Conservation (phyloP, 1,140 invertebrate species). For the Calephelis virginiensis region DNA sequence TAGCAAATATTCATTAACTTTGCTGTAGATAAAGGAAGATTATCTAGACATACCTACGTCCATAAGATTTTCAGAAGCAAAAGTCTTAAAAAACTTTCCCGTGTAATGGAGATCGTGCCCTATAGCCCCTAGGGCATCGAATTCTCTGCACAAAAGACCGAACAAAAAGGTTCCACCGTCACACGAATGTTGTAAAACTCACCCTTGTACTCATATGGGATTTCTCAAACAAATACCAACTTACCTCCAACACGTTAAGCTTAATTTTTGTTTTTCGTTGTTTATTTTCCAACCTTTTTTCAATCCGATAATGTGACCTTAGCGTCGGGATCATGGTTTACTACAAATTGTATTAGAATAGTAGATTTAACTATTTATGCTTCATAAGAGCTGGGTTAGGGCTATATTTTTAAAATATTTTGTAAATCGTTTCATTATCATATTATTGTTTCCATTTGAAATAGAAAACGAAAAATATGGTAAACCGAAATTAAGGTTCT, state of each 20-base stretch:
- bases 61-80: constrained; percentile 22
- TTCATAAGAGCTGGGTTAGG: constrained; percentile 31
- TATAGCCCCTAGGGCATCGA: constrained; percentile 61
- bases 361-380: constrained; percentile 74
- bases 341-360: constrained; percentile 77
- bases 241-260: constrained; percentile 42
- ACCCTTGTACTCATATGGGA: constrained; percentile 48
- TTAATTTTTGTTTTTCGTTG: constrained; percentile 39
- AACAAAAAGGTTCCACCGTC: constrained; percentile 75
- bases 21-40: not conserved
- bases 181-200: constrained; percentile 76
- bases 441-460: constrained; percentile 6
- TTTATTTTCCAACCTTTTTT: constrained; percentile 67
- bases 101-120: constrained; percentile 74
- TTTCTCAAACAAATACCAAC: constrained; percentile 52
- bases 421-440: constrained; percentile 12
- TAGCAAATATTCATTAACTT: not conserved
- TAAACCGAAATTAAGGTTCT: not conserved
- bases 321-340: constrained; percentile 74
- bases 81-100: constrained; percentile 60
- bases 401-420: constrained; percentile 13
- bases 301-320: constrained; percentile 76
- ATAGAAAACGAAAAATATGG: not conserved
- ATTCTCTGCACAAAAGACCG: constrained; percentile 69
- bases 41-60: not conserved